Percentiles rank a stretch among this genome's conserved stretches.
Conservation (phyloP, 2,113 vertebrate species). For the Dicrurus megarhynchus region DNA sequence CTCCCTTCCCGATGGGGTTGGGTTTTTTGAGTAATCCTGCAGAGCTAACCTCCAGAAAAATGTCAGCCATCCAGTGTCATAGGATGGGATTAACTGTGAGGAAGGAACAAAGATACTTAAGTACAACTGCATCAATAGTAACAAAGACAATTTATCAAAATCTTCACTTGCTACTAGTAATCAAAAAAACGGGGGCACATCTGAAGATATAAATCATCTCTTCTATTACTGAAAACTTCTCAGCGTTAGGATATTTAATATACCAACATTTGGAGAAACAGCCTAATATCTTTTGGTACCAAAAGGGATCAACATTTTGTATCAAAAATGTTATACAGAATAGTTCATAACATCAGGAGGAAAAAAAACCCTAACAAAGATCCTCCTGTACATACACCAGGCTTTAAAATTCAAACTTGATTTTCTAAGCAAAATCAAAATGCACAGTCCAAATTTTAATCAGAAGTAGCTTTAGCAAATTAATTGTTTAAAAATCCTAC, state of each 20-base stretch:
- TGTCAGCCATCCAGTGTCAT: background rate
- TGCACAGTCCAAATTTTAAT: background rate
- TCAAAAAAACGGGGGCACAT: rapidly evolving
- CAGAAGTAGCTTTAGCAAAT: background rate
- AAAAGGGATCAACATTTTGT: background rate
- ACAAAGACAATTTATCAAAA: background rate
- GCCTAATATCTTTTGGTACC: background rate
- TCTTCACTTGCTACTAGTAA: background rate
- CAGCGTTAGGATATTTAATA: background rate
- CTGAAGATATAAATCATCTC: background rate
- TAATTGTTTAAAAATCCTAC: background rate
- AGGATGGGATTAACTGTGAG: background rate
- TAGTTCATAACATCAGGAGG: background rate
- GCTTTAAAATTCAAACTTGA: background rate
- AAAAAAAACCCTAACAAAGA: background rate
- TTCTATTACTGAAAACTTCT: background rate
- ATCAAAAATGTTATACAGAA: background rate
- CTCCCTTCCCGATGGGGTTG: background rate
- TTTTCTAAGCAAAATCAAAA: background rate
- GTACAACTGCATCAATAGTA: background rate
- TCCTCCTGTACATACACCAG: background rate
- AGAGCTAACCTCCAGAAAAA: background rate
- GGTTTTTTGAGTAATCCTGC: background rate
- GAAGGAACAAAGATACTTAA: background rate
- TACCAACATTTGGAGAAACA: background rate